Base-by-base conservation (phyloP, 1,140 invertebrate genomes). In the Apis florea region DNA sequence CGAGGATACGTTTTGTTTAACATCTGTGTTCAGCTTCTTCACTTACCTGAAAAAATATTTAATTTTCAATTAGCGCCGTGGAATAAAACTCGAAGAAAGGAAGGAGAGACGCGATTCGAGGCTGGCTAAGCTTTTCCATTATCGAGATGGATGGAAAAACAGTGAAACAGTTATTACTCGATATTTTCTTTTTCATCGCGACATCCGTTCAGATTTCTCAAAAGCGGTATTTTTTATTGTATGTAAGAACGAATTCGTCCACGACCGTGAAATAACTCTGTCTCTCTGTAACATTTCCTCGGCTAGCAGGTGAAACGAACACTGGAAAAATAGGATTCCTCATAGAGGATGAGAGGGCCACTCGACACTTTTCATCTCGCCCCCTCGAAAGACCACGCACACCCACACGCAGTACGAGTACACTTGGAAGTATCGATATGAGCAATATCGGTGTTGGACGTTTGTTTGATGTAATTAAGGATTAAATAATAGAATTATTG, bases 271-370 rank as follows among this genome's bases (percentile, higher is more conserved):
- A 76, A 56, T 21, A 76, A 76, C 26, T n/a, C n/a, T n/a, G n/a
- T n/a, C 63, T 40, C 17, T 21, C 8, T 31, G 19, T 49, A 66
- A 67, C n/a, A 19, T 66, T 64, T 67, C 3, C 21, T 47, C 40
- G 0, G 12, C 31, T 47, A 8, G 12, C 51, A 11, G 53, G 10
- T 58, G 63, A 67, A 73, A n/a, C 53, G 51, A 68, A 53, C 19
- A 19, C 68, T 64, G 68, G 77, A 59, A 54, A 79, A 79, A 79
- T 79, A 79, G 40, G 69, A 66, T 63, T 79, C 58, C 66, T 40
- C 40, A 53, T 26, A 12, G 31, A 21, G n/a, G 6, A 40, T 40
- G 31, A 3, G 17, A 53, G 21, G 40, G 49, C 58, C 59, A 79
- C 68, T 79, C 31, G 21, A 64, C 69, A 26, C 59, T 66, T 72